phyloP scores from a whole-genome alignment of 92 coral and sea anemone species.

The Zoanthus gigantus region DNA sequence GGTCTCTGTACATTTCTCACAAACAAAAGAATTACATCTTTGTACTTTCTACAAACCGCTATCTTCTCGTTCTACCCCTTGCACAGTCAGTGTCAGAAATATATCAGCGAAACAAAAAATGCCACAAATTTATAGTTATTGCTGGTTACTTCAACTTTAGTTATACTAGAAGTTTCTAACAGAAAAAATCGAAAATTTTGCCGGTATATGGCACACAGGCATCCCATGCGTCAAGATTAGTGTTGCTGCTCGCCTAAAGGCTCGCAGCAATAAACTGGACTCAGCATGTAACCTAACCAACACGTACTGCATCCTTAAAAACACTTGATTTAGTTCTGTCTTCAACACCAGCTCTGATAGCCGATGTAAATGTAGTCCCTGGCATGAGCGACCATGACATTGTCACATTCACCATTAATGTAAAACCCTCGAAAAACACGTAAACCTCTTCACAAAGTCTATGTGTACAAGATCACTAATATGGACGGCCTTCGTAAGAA shows the following conservation, averaged over 20 bases:
- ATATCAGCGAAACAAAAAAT: background rate
- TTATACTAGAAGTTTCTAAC: background rate
- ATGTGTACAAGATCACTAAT: background rate
- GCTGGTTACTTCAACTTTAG: slow-evolving; percentile 38
- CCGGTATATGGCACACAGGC: too few species aligned
- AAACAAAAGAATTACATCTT: slow-evolving; percentile 34
- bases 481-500: slow-evolving; percentile 16
- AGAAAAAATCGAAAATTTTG: too few species aligned
- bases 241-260: too few species aligned
- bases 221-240: too few species aligned
- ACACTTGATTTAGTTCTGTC: slow-evolving; percentile 39
- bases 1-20: slow-evolving; percentile 27
- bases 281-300: slow-evolving; percentile 44
- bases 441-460: slow-evolving; percentile 35
- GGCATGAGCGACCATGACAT: slow-evolving; percentile 39
- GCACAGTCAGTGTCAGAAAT: slow-evolving; percentile 21
- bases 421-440: background rate
- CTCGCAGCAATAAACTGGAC: background rate
- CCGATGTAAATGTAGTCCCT: slow-evolving; percentile 37
- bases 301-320: slow-evolving; percentile 33
- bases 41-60: slow-evolving; percentile 46
- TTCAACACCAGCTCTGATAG: slow-evolving; percentile 44
- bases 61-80: slow-evolving; percentile 40
- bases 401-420: slow-evolving; percentile 10
- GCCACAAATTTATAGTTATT: slow-evolving; percentile 18